These are phyloP conservation scores for Drosophila prolongata DNA, from an alignment of 2,888 invertebrate species.

Conservation along the genomic window DNA sequence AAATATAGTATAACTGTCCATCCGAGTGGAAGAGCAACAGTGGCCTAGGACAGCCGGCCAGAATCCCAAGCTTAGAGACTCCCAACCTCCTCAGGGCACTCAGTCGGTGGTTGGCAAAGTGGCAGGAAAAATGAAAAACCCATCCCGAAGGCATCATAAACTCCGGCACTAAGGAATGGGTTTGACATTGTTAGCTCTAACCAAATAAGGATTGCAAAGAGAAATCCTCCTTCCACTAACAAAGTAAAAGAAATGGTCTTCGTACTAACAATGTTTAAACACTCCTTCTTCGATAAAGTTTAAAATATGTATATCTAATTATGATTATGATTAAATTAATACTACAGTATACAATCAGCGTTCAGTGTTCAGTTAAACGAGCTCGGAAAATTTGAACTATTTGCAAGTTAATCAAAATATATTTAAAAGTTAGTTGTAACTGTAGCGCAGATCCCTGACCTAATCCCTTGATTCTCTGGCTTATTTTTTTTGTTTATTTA, in stretches of 20 bases:
- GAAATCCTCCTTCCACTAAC: not conserved
- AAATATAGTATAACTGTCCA: constrained; percentile 7
- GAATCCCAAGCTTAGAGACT: constrained; percentile 11
- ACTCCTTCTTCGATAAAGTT: too few relatives aligned
- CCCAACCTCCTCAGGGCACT: constrained; percentile 6
- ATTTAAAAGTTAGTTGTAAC: too few relatives aligned
- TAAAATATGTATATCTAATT: too few relatives aligned
- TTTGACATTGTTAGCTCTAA: constrained; percentile 34
- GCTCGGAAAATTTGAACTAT: too few relatives aligned
- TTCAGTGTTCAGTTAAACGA: too few relatives aligned
- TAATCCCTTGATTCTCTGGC: not conserved
- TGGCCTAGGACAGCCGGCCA: constrained; percentile 20
- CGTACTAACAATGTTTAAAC: too few relatives aligned
- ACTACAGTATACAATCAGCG: too few relatives aligned
- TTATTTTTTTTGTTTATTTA: too few relatives aligned
- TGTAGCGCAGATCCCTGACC: not conserved
- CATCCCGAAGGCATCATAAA: constrained; percentile 5
- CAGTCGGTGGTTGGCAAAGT: constrained; percentile 11
- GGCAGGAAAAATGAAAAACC: constrained; percentile 14
- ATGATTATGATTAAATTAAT: too few relatives aligned
- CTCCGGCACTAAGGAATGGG: constrained; percentile 44
- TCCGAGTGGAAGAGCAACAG: constrained; percentile 28
- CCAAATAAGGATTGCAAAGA: constrained; percentile 17
- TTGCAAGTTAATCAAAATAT: too few relatives aligned
- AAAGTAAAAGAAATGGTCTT: not conserved